Evolutionary conservation across 2,113 vertebrate genomes (phyloP), one percentile per base, ranked within the genome.

Genomic region (Tiliqua scincoides): DNA sequence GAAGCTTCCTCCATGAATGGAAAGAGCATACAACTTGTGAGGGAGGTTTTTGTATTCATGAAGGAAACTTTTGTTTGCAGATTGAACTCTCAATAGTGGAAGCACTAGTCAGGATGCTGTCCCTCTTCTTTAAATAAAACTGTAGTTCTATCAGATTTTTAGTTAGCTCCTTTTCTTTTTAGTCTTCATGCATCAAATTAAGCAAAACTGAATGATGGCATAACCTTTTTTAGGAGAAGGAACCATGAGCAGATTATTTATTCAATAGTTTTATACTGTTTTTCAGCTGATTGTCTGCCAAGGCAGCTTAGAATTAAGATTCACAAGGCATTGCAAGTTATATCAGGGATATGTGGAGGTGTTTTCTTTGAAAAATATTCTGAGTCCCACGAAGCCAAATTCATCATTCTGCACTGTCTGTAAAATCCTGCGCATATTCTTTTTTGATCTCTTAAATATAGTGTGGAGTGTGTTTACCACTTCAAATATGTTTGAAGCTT

Each of bases 371-470:
- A 40, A 23, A 72, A 83, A 9, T 7, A 40, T 61, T 72, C 52
- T 61, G 57, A 72, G 15, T 59, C 6, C 15, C 48, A 57, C 37
- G 52, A 9, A 83, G 2, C 7, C 54, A 59, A 61, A 8, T 30
- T 59, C 32, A 40, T 83, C 59, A 27, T 80, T 83, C 27, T 83
- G 54, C 23, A 30, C 12, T 37, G 12, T 23, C 18, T 59, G 32
- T 27, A 40, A 82, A 82, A 82, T 35, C n/a, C 48, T 35, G 43
- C 14, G 61, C 12, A 32, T 82, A 9, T 8, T 10, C 63, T 71
- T 52, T 82, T 70, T 73, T 72, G 23, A 40, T 73, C 32, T 83
- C 57, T 83, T 83, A 73, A 61, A 71, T 71, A 73, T 30, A 59
- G 14, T 59, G 37, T 59, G 68, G 57, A 59, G 52, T 10, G 71